Conservation (phyloP, 2,797 vertebrate genomes). For the Ambastaia sidthimunki region DNA sequence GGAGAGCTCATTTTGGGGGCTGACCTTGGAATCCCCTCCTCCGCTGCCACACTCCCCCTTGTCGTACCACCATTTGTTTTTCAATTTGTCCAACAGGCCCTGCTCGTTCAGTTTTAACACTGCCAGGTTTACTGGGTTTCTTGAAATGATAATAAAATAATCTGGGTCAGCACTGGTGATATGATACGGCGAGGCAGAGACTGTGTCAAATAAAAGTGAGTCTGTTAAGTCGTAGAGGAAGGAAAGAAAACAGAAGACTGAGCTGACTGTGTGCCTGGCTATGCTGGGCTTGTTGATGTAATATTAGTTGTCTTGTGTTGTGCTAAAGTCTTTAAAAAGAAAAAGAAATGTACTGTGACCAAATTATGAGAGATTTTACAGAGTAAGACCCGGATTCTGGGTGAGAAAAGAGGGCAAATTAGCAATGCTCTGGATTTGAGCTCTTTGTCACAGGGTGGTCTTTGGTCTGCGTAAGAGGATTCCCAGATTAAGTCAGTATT, state of each 20-base stretch:
- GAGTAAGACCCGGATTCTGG: conserved; percentile 57
- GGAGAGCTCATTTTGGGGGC: conserved; percentile 87
- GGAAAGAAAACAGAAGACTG: conserved; percentile 50
- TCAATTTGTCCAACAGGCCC: conserved; percentile 99
- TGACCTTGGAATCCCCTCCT: conserved; percentile 99
- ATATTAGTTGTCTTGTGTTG: conserved; percentile 55
- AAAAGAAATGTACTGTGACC: conserved; percentile 47
- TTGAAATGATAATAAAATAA: conserved; percentile 93
- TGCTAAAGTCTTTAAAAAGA: conserved; percentile 45
- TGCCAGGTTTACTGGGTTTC: conserved; percentile 99
- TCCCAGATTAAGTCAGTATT: conserved; percentile 30
- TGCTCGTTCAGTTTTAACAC: conserved; percentile 99
- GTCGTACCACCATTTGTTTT: conserved; percentile 99
- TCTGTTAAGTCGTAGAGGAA: conserved; percentile 46
- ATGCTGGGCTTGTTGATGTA: conserved; percentile 48
- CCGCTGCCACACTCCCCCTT: conserved; percentile 99
- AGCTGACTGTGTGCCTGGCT: conserved; percentile 57
- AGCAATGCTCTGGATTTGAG: conserved; percentile 52
- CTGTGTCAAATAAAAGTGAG: conserved; percentile 62
- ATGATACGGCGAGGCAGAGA: conserved; percentile 65
- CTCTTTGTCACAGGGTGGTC: conserved; percentile 6
- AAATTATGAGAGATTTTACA: conserved; percentile 63
- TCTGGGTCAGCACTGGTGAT: conserved; percentile 88
- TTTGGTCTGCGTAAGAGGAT: conserved; percentile 28
- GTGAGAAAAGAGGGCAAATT: conserved; percentile 44